Conservation (phyloP, 2,113 vertebrate species). For the Tamias sibiricus region DNA sequence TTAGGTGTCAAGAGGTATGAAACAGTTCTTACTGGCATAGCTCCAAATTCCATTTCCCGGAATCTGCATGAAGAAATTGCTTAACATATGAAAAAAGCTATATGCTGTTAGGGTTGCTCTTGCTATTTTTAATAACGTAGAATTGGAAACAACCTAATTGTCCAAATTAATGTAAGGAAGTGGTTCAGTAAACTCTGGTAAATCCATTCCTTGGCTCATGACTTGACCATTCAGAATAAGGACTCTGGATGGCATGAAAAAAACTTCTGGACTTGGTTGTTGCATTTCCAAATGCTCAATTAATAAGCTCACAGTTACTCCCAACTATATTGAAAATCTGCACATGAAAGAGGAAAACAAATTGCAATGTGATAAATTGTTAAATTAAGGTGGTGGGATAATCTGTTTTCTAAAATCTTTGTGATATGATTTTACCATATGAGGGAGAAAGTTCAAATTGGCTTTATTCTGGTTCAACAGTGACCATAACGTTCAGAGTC, state of each 20-base stretch:
- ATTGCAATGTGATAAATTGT: neutral
- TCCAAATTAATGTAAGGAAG: neutral
- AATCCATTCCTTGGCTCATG: neutral
- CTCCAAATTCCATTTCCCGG: neutral
- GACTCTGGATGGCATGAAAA: neutral
- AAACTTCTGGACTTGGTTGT: neutral
- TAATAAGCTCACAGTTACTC: neutral
- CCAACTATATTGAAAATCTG: slow-evolving; percentile 41
- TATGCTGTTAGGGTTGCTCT: neutral
- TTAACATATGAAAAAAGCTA: slow-evolving; percentile 20
- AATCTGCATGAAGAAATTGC: slow-evolving; percentile 16
- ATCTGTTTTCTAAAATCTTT: neutral
- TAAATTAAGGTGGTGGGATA: neutral
- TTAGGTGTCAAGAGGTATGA: neutral
- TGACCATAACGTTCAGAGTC: neutral
- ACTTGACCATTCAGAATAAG: neutral
- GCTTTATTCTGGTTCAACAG: slow-evolving; percentile 25
- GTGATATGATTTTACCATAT: neutral
- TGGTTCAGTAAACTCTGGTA: slow-evolving; percentile 4
- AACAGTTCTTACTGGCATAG: neutral
- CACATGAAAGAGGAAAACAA: slow-evolving; percentile 5
- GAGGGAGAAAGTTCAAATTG: neutral
- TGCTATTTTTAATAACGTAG: slow-evolving; percentile 40
- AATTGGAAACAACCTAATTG: neutral
- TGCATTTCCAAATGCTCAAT: neutral